Base-by-base conservation (phyloP, 2,797 vertebrate species). In the Lophius americanus region DNA sequence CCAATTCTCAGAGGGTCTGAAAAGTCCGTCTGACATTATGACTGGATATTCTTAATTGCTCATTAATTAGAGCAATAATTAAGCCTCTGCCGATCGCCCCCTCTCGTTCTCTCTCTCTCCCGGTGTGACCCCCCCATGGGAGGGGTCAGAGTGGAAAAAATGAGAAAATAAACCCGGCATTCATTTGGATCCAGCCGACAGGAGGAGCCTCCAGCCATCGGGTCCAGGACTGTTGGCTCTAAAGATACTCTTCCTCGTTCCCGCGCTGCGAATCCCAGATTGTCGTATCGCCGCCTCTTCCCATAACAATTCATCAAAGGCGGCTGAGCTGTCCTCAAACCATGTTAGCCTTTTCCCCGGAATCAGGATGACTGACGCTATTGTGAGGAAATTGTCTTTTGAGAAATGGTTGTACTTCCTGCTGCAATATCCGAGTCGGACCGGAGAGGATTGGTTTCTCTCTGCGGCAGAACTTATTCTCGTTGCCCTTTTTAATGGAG, bases 251-350 rank as follows among this genome's bases (percentile, higher is more conserved):
- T 61, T 2, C 0, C 83, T 70, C 54, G 80, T 85, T 88, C 75
- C 79, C 48, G 67, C 77, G 66, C 72, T 73, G 75, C 81, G 82
- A 82, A 89, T 88, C 84, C 81, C 81, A 90, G 88, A 86, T 87
- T 85, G 87, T 83, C 85, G 76, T 84, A 90, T 91, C 85, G 37
- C 85, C 75, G 70, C 79, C 78, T 75, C 84, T 88, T 86, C 83
- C 86, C 87, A 85, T 83, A 90, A 90, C 88, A 88, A 92, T 92
- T 92, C 91, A 91, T 91, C 88, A 91, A 88, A 77, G 60, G 70
- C 51, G 74, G 83, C 86, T 78, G 75, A 80, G 83, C 80, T 54
- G 48, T 75, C 80, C 78, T 79, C 76, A 84, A 85, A 90, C 70
- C 68, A 84, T 82, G 83, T 87, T 83, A 84, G 79, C 83, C 73